Base-by-base conservation (phyloP, 1,140 invertebrate genomes). In the Drosophila bocki region DNA sequence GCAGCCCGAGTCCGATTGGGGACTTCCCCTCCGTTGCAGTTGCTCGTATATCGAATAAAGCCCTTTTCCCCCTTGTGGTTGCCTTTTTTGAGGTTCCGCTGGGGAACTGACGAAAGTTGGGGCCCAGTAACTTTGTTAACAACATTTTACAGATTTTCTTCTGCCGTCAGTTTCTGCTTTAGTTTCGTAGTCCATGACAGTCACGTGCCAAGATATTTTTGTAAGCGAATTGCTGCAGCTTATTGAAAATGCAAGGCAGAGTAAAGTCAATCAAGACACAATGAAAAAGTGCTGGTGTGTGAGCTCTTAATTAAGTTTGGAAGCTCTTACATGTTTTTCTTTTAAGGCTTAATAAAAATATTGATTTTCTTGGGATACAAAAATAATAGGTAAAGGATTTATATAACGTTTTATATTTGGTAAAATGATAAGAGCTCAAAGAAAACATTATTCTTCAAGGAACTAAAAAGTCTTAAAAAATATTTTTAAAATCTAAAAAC, bases 201-300 rank as follows among this genome's bases (percentile, higher is more conserved):
- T 88, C 84, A 88, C 84, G 84, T 90, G 84, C 85, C 85, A 67
- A 47, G 50, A 64, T 78, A 37, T 68, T 74, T 80, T 80, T 54
- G 68, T 53, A 47, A 11, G 47, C 54, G 26, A 68, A 48, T 56
- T 74, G 64, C 39, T 32, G 61, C 56, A 68, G 42, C 56, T 80
- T 67, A 70, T 84, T 88, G 48, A 41, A 71, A 78, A 84, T 84
- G 53, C 81, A 71, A 32, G 37, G 7, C 59, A 67, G 48, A 50
- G 37, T 50, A 15, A 44, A 51, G 65, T 71, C 83, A 87, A 76
- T 79, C 83, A 82, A 60, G 37, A 33, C 33, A 53, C 32, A 9
- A 3, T 6, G 59, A 22, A 32, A 68, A 58, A 44, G 53, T 1
- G n/a, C 3, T 22, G 13, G 37, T 60, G 54, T 42, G 54, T 9